Percentiles rank a stretch among this genome's conserved stretches.
Conservation (phyloP, 2,113 vertebrate species). For the Sphaerodactylus townsendi region DNA sequence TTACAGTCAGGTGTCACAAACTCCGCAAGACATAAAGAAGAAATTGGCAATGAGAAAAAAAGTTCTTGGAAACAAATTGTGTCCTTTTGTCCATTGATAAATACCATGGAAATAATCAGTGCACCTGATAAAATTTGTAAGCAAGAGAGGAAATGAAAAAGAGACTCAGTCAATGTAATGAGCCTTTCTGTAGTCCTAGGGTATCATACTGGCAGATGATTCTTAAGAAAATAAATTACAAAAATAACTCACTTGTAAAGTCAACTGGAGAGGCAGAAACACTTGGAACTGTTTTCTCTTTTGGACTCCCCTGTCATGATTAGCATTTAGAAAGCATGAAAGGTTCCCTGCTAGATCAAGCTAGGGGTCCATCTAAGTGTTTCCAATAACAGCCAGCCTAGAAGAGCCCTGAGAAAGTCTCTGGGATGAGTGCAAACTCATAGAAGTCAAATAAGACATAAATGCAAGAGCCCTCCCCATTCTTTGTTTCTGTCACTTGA, state of each 20-base stretch:
- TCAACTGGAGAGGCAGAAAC: not conserved
- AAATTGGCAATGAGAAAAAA: slow-evolving; percentile 46
- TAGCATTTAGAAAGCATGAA: not conserved
- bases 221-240: slow-evolving; percentile 33
- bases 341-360: not conserved
- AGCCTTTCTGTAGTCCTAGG: slow-evolving; percentile 24
- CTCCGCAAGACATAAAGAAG: slow-evolving; percentile 35
- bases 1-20: slow-evolving; percentile 48
- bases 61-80: not conserved
- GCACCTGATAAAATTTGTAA: slow-evolving; percentile 44
- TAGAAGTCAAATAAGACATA: not conserved
- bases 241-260: slow-evolving; percentile 14
- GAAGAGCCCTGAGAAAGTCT: too few species aligned
- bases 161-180: not conserved
- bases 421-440: not conserved
- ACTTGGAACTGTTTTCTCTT: not conserved
- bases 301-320: not conserved
- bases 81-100: slow-evolving; percentile 33
- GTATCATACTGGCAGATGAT: slow-evolving; percentile 1
- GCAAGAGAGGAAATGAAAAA: slow-evolving; percentile 62
- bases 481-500: too few species aligned
- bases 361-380: not conserved
- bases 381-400: not conserved
- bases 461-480: too few species aligned
- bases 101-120: slow-evolving; percentile 58